Evolutionary conservation across 2,888 invertebrate genomes (phyloP), one percentile per base, ranked within the genome.

Genomic region (Caenorhabditis drosophilae): DNA sequence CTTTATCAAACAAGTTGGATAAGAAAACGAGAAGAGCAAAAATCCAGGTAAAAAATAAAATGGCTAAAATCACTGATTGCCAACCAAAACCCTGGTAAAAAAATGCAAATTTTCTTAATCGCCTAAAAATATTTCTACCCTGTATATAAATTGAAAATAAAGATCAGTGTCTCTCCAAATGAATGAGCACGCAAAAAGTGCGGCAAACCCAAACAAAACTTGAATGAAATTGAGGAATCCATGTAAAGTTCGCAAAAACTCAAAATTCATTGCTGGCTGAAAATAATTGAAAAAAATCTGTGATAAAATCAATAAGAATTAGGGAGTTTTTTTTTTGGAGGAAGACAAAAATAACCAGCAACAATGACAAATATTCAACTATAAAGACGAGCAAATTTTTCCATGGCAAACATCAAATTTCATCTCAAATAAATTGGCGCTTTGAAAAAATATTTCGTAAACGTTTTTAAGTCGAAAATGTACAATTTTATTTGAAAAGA

Each of bases 201-300:
- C 72, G 4, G 67, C 69, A 22, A 73, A 73, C 26, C 71, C 72
- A 22, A 73, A 47, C 4, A 70, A 51, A 23, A 75, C 71, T 64
- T 75, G 75, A 2, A 73, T 25, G 27, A 75, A 59, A 18, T 73
- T 71, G 44, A 75, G 62, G 41, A 73, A 58, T 12, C 75, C 75
- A 27, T 73, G 75, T 16, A 75, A 51, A 7, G 75, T 75, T 36
- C 67, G 57, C 34, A 75, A 22, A 46, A 67, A 70, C 26, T 68
- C 70, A 31, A 73, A 63, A 57, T 73, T 73, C 75, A 75, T 72
- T 23, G n/a, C n/a, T n/a, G n/a, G n/a, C n/a, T n/a, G n/a, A n/a
- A n/a, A n/a, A n/a, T n/a, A n/a, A n/a, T n/a, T n/a, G n/a, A n/a
- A n/a, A n/a, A n/a, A n/a, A n/a, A n/a, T n/a, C n/a, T n/a, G n/a